Base-by-base conservation (phyloP, 2,888 invertebrate species). In the Meghimatium bilineatum region DNA sequence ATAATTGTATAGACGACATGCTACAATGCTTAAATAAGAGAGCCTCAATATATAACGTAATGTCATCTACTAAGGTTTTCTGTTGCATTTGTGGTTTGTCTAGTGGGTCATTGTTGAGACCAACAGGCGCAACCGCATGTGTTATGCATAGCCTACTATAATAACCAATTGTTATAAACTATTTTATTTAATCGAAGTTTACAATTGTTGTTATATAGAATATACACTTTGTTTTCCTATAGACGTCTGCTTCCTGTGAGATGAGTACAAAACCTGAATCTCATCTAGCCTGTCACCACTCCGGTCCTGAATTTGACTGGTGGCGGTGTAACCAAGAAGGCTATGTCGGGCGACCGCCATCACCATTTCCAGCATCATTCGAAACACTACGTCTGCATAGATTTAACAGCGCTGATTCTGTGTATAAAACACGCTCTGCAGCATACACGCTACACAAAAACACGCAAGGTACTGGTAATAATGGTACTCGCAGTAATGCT, bases 291-390 rank as follows among this genome's bases (percentile, higher is more conserved):
- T 75, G 82, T 49, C 56, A 82, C 32, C 75, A 75, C 66, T 36
- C 44, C 0, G 82, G 82, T 26, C 2, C 1, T 26, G 75, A 75
- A 26, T 82, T 82, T 34, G 75, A 82, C 75, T 82, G 82, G 82
- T 82, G 82, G 82, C 38, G 82, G 20, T 67, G 75, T 36, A 75
- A 76, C 1, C 49, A 38, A 26, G 34, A 32, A 17, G 77, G 69
- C 14, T 71, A 77, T 23, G 69, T 77, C 26, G 77, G 77, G 0
- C 76, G 77, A 1, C 82, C 82, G 0, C 82, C 82, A 10, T 83
- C 77, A 2, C 82, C 82, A 34, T 83, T 77, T 56, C 82, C 82
- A 1, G 82, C 82, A 0, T 49, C 82, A 12, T 83, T 83, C 38
- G 82, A 83, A 38, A 44, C 63, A 20, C 52, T 69, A 5, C 82